Base-by-base conservation (phyloP, 2,888 invertebrate species). In the Thymelicus lineola region DNA sequence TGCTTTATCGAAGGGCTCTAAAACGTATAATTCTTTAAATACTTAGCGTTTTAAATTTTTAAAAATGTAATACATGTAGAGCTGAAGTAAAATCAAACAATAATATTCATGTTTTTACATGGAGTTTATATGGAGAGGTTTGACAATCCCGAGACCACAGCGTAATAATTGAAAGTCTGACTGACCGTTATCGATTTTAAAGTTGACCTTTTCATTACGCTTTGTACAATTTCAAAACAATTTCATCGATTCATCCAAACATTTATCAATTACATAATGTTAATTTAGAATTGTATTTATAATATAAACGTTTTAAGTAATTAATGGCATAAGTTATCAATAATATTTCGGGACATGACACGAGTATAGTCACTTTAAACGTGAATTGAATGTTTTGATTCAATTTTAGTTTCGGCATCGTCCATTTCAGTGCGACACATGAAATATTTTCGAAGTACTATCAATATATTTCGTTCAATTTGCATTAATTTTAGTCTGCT, bases 401-500 rank as follows among this genome's bases (percentile, higher is more conserved):
- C 46, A 35, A 58, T 66, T 66, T 58, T 28, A 46, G 46, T 58
- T 57, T 66, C 35, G 17, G 42, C 9, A 7, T 45, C 28, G 45
- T 38, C 17, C 48, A 38, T 28, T 55, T 66, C 17, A 35, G 17
- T 48, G 28, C 81, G 76, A 80, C 82, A 79, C 77, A 78, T 75
- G 85, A 88, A 88, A 87, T 85, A 84, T 88, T 87, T 85, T 81
- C 78, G 83, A 86, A 87, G 85, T 84, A 85, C 86, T 86, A 85
- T 87, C 87, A 85, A 89, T 88, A 86, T 78, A 82, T 86, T 88
- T 87, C 82, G 84, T 86, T 86, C 84, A 86, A 89, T 89, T 87
- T 88, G 86, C 85, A 88, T 89, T 86, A 81, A 86, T 86, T 87
- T 88, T 81, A 79, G 83, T 81, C 79, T 79, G 82, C 78, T 85